A percentile compares a stretch with the other conserved stretches of the same genome.
phyloP scores from a whole-genome alignment of 2,113 vertebrate genomes.

The Lynx canadensis region DNA sequence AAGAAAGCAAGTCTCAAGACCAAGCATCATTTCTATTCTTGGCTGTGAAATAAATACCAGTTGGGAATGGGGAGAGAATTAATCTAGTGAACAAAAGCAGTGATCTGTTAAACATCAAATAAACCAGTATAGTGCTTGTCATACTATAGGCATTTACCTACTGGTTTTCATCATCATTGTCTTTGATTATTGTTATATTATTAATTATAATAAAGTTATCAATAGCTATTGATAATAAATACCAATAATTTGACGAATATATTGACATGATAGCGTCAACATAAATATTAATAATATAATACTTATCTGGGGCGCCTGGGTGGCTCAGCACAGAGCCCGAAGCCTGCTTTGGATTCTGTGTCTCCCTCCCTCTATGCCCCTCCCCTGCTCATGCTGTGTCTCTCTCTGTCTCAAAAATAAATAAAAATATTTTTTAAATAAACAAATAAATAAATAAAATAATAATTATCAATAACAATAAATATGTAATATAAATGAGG shows the following conservation, averaged over 20 bases:
- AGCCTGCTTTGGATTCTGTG: too few species aligned
- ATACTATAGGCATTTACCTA: neutral
- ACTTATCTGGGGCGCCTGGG: neutral
- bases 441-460: neutral
- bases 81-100: neutral
- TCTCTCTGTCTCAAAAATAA: too few species aligned
- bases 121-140: neutral
- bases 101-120: neutral
- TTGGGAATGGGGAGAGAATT: neutral
- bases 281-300: neutral
- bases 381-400: too few species aligned
- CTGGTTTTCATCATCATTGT: neutral
- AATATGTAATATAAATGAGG: neutral
- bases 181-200: neutral
- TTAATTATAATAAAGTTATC: neutral
- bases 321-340: too few species aligned
- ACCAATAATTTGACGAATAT: neutral
- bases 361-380: too few species aligned
- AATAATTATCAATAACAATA: neutral
- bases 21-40: neutral
- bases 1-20: neutral
- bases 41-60: neutral
- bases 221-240: neutral
- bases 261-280: neutral
- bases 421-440: too few species aligned